Conservation (phyloP, 64 coral and sea anemone species). For the Catalaphyllia jardinei region DNA sequence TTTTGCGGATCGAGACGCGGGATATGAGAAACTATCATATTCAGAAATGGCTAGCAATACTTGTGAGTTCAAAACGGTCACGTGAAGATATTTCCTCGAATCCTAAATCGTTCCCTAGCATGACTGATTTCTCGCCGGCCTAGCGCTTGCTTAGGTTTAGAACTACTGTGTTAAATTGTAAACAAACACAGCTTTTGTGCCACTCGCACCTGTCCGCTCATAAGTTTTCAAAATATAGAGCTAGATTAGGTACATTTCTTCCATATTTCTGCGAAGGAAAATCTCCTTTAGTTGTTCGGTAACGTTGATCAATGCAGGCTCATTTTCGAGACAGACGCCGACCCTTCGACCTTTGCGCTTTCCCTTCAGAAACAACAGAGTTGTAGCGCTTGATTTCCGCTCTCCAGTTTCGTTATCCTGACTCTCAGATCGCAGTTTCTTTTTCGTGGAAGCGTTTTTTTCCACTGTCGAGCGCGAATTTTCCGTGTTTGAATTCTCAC, state of each 20-base stretch:
- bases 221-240: background rate
- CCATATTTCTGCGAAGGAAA: constrained; percentile 87
- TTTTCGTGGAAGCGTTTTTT: constrained; percentile 15
- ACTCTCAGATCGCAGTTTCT: constrained; percentile 3
- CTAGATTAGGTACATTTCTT: constrained; percentile 96
- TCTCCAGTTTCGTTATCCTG: constrained; percentile 31
- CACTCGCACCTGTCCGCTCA: constrained; percentile 17
- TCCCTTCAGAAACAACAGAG: constrained; percentile 65
- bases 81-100: background rate
- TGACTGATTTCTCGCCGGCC: background rate
- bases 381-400: constrained; percentile 70
- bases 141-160: background rate
- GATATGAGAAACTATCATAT: too few species aligned
- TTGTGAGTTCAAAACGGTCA: too few species aligned
- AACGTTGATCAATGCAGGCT: constrained; percentile 75
- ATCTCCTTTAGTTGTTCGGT: constrained; percentile 91
- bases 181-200: constrained; percentile 24
- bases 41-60: too few species aligned
- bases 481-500: background rate
- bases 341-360: constrained; percentile 57
- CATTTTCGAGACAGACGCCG: constrained; percentile 85
- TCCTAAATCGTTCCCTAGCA: background rate
- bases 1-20: too few species aligned
- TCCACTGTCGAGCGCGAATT: background rate
- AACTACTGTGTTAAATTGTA: constrained; percentile 24